phyloP scores from a whole-genome alignment of 2,797 vertebrate genomes.

The Peromyscus aztecus region DNA sequence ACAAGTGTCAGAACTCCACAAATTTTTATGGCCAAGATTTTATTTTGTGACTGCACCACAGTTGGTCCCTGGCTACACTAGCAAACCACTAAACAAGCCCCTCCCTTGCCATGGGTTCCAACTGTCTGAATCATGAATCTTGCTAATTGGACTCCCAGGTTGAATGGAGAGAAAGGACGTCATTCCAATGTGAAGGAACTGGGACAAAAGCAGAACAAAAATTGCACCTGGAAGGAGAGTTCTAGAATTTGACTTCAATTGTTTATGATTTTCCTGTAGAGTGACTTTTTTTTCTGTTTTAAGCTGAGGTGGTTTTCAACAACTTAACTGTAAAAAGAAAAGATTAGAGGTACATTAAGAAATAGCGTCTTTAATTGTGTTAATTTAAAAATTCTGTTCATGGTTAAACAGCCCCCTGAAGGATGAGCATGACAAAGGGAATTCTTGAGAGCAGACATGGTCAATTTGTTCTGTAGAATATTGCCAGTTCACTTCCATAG shows the following conservation, averaged over 20 bases:
- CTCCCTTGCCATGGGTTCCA: accelerated
- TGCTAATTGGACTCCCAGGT: neutral
- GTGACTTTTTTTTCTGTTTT: neutral
- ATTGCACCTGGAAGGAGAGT: accelerated
- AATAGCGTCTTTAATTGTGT: neutral
- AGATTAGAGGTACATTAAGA: neutral
- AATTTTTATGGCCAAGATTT: too few relatives aligned
- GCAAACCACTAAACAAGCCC: accelerated
- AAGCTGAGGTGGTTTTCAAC: neutral
- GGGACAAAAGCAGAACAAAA: accelerated
- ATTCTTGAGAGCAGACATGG: accelerated
- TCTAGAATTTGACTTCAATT: neutral
- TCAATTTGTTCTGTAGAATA: neutral
- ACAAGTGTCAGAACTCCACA: accelerated
- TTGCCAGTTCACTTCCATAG: accelerated
- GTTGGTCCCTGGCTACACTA: accelerated
- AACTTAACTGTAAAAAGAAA: neutral
- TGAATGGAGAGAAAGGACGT: too few relatives aligned
- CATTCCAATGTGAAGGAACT: accelerated
- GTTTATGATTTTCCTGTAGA: neutral
- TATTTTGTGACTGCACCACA: accelerated
- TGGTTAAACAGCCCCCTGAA: neutral
- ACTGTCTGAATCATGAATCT: neutral
- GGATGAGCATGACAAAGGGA: neutral
- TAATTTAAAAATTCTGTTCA: conserved; percentile 15